Evolutionary conservation across 2,888 invertebrate genomes (phyloP).

Genomic region (Tigriopus californicus): DNA sequence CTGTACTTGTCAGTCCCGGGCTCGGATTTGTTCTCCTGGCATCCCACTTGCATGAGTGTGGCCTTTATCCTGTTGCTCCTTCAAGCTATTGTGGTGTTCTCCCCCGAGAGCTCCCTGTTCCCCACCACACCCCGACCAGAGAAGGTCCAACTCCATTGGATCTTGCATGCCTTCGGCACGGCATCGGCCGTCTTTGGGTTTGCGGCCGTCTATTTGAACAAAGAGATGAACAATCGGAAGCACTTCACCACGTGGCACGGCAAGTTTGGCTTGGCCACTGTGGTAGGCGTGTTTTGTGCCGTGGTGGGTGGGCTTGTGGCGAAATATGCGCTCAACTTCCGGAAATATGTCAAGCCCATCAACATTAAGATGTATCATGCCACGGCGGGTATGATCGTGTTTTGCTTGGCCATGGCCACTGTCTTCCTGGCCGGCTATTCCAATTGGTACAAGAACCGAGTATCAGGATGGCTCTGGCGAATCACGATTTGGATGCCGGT

Average conservation of each 20-base stretch:
- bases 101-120: not conserved
- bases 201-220: not conserved
- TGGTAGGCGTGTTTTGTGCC: not conserved
- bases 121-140: not conserved
- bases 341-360: slow-evolving; percentile 7
- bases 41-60: slow-evolving; percentile 4
- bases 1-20: slow-evolving; percentile 5
- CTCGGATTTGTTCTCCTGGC: slow-evolving; percentile 12
- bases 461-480: not conserved
- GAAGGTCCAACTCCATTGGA: slow-evolving; percentile 13
- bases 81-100: slow-evolving; percentile 11
- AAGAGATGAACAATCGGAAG: not conserved
- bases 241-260: slow-evolving; percentile 14
- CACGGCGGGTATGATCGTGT: slow-evolving; percentile 6
- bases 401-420: not conserved
- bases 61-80: not conserved
- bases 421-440: slow-evolving; percentile 3
- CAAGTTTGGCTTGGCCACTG: slow-evolving; percentile 3
- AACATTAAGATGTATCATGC: slow-evolving; percentile 14
- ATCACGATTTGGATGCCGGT: not conserved
- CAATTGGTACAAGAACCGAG: not conserved
- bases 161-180: not conserved
- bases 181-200: not conserved
- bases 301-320: not conserved
- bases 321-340: not conserved